Evolutionary conservation across 37 sponge, comb jelly and placozoan species (phyloP).

Genomic region (Beroe forskalii): DNA sequence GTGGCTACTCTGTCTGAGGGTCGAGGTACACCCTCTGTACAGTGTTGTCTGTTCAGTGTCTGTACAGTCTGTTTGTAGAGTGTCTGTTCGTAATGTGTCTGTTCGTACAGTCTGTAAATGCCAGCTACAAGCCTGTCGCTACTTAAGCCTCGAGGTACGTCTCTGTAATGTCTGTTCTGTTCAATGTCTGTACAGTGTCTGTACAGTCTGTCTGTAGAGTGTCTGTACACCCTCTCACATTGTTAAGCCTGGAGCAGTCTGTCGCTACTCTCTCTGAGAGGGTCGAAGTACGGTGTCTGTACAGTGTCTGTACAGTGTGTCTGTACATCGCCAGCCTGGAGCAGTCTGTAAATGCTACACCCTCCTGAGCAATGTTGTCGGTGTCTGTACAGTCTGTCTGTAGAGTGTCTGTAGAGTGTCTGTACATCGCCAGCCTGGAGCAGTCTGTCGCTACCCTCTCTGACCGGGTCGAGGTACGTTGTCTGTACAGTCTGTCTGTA

Average conservation of each 20-base stretch:
- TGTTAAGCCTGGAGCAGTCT: neutral
- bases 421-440: too few relatives aligned
- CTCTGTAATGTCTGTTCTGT: neutral
- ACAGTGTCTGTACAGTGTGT: too few relatives aligned
- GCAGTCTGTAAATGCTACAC: neutral
- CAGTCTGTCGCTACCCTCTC: neutral
- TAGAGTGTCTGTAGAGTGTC: too few relatives aligned
- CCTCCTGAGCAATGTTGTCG: neutral
- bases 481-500: neutral
- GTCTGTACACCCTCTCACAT: neutral
- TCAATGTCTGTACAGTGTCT: too few relatives aligned
- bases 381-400: too few relatives aligned
- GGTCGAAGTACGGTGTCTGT: constrained; percentile 5
- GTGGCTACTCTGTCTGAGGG: neutral
- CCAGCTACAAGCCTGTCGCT: neutral
- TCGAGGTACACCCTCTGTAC: neutral
- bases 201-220: too few relatives aligned
- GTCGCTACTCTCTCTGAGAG: neutral
- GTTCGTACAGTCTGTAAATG: too few relatives aligned
- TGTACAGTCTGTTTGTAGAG: too few relatives aligned
- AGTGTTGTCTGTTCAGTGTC: too few relatives aligned
- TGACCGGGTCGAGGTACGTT: neutral
- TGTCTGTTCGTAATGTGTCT: too few relatives aligned
- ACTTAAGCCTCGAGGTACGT: neutral
- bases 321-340: too few relatives aligned